Conservation (phyloP, 2,797 vertebrate species). For the Diplodus puntazzo region DNA sequence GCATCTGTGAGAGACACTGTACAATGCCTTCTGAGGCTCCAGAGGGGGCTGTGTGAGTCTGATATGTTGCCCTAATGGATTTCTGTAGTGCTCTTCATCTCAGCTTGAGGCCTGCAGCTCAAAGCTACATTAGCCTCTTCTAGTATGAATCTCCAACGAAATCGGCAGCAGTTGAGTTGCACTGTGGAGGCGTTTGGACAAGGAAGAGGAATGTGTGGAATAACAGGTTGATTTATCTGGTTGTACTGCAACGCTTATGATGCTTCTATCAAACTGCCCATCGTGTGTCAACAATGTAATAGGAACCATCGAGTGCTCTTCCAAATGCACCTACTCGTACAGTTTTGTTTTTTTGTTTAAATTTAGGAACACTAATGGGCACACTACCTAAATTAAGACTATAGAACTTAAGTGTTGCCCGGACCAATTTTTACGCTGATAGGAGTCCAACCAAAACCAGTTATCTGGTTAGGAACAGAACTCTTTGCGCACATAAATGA, state of each 20-base stretch:
- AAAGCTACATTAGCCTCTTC: neutral
- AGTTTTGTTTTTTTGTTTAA: neutral
- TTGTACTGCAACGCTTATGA: neutral
- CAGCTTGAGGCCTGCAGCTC: neutral
- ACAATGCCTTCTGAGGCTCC: neutral
- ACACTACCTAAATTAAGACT: no score
- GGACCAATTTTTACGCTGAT: neutral
- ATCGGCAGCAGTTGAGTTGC: neutral
- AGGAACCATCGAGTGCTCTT: neutral
- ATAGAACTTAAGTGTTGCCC: no score
- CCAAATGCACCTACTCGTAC: neutral
- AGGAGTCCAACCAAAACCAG: slow-evolving; percentile 3
- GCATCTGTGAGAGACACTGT: neutral
- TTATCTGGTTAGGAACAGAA: slow-evolving; percentile 22
- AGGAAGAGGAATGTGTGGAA: neutral
- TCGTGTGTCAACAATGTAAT: neutral
- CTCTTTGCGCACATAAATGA: slow-evolving; percentile 26
- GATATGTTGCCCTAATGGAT: neutral
- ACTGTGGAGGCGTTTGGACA: neutral
- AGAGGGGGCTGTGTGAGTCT: neutral
- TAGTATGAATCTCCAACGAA: neutral
- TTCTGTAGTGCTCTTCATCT: neutral
- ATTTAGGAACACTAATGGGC: neutral
- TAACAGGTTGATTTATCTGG: neutral
- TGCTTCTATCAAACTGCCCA: neutral